Evolutionary conservation across 1,140 invertebrate species (phyloP).

Genomic region (Orchestia grillus): DNA sequence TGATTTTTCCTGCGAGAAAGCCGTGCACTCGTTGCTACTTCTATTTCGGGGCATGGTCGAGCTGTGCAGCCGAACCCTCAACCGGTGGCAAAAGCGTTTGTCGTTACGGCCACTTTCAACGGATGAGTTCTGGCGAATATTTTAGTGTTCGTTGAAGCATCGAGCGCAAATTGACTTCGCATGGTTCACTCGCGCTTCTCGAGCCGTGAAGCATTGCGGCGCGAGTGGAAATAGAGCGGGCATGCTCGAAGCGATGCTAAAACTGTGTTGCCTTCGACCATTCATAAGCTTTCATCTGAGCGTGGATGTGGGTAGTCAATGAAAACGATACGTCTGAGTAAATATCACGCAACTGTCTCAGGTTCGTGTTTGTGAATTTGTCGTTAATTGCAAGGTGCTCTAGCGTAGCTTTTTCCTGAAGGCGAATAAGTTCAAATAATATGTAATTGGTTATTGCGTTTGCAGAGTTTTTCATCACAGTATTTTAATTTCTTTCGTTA

Average conservation of each 20-base stretch:
- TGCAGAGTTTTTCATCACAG: not conserved
- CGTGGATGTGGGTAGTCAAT: not conserved
- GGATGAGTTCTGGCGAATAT: not conserved
- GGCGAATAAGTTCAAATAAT: not conserved
- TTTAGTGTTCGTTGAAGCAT: not conserved
- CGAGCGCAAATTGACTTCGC: not conserved
- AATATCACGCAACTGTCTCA: not conserved
- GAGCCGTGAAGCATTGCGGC: not conserved
- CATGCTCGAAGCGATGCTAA: not conserved
- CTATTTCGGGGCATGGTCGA: not conserved
- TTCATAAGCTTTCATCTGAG: not conserved
- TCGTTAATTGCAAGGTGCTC: not conserved
- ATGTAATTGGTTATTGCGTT: not conserved
- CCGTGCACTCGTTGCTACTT: not conserved
- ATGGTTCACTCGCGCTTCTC: not conserved
- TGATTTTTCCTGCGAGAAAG: not conserved
- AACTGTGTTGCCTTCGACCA: not conserved
- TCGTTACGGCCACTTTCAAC: not conserved
- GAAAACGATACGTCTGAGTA: not conserved
- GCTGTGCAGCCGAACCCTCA: slow-evolving; percentile 32
- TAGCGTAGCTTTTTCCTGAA: not conserved
- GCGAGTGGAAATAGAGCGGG: not conserved
- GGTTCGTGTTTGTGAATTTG: not conserved
- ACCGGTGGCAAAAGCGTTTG: not conserved
- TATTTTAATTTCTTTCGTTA: not conserved